phyloP scores from a whole-genome alignment of 1,140 invertebrate genomes.

The Phenacoccus solenopsis region DNA sequence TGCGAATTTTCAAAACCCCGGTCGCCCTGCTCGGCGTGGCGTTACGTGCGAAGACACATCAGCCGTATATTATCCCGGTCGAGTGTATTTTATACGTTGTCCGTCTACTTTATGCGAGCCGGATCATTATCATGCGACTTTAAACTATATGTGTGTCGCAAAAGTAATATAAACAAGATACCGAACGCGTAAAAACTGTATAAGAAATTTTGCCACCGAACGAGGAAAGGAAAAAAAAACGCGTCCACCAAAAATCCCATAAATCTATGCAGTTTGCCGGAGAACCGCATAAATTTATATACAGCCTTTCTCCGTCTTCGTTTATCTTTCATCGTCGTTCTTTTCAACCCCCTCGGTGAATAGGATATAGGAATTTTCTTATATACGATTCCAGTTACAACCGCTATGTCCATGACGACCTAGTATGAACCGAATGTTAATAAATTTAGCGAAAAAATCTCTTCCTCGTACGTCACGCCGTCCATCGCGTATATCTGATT shows the following conservation, averaged over 20 bases:
- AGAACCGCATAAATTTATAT: slow-evolving; percentile 11
- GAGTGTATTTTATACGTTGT: not conserved
- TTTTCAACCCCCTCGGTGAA: no score
- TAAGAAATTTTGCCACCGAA: not conserved
- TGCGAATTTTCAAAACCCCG: not conserved
- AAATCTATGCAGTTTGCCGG: not conserved
- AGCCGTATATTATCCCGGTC: not conserved
- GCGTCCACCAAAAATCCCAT: not conserved
- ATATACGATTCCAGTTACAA: no score
- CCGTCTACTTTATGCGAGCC: not conserved
- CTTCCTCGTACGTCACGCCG: no score
- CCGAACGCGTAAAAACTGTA: not conserved
- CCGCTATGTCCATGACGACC: no score
- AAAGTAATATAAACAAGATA: slow-evolving; percentile 13
- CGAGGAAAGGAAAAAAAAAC: not conserved
- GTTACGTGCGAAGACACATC: no score
- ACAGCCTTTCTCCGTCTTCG: no score
- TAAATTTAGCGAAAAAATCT: no score
- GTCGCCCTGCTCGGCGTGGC: not conserved
- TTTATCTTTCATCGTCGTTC: no score
- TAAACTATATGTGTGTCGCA: slow-evolving; percentile 2
- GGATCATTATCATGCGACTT: slow-evolving; percentile 9
- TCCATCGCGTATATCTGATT: no score
- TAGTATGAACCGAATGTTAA: no score
- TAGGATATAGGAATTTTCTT: no score